A percentile compares a stretch with the other conserved stretches of the same genome.
Conservation (phyloP, 2,113 vertebrate genomes). For the Protobothrops mucrosquamatus region DNA sequence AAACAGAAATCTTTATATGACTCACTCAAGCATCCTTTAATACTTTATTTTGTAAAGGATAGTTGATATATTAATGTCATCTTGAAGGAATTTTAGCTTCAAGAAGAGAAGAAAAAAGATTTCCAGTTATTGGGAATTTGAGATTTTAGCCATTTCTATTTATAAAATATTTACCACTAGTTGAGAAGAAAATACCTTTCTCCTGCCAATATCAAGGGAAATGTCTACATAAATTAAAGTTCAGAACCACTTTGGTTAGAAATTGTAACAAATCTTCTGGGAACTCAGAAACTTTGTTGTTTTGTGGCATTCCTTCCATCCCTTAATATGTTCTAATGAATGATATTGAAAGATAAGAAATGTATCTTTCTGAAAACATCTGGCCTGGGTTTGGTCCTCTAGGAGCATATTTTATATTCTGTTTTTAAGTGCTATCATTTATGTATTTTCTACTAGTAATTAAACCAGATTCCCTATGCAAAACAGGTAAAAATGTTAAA, state of each 20-base stretch:
- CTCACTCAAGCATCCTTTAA: conserved; percentile 19
- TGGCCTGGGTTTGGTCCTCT: conserved; percentile 58
- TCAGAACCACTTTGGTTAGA: conserved; percentile 66
- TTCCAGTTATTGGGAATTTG: conserved; percentile 55
- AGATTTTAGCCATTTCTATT: conserved; percentile 59
- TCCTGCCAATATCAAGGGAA: conserved; percentile 53
- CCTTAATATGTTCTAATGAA: conserved; percentile 49
- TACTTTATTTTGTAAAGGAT: conserved; percentile 28
- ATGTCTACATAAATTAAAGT: conserved; percentile 63
- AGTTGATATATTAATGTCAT: conserved; percentile 26
- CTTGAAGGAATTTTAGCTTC: conserved; percentile 34
- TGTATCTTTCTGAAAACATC: conserved; percentile 56
- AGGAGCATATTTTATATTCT: conserved; percentile 42
- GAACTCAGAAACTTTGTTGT: conserved; percentile 49
- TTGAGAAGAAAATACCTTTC: conserved; percentile 16
- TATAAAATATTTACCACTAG: conserved; percentile 60
- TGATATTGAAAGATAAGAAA: conserved; percentile 46
- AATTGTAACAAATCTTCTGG: conserved; percentile 61
- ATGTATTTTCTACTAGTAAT: conserved; percentile 46
- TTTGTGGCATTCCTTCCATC: conserved; percentile 58
- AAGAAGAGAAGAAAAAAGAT: conserved; percentile 54
- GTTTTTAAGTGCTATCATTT: conserved; percentile 47
- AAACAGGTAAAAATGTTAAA: conserved; percentile 17
- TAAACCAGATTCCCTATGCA: conserved; percentile 32
- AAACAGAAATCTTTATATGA: conserved; percentile 9